Base-by-base conservation (phyloP, 2,888 invertebrate species). In the Tanaodytes sp. region DNA sequence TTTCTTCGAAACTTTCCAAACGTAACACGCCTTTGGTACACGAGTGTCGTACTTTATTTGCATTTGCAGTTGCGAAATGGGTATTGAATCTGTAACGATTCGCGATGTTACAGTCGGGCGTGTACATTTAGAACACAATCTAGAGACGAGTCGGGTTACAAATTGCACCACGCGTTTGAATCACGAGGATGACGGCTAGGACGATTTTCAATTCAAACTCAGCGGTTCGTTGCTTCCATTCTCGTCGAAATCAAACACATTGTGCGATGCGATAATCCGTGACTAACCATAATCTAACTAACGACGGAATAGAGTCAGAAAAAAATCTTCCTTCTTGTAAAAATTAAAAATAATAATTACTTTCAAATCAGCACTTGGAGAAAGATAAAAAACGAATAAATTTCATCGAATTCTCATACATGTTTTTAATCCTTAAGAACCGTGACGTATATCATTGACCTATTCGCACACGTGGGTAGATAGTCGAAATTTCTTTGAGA, bases 111-210 rank as follows among this genome's bases (percentile, higher is more conserved):
- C 43, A 51, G 45, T n/a, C 37, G 51, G 62, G 67, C 51, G 62
- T 61, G 55, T 48, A 61, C 55, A 45, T 57, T 67, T 62, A 46
- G 61, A 67, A 57, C 46, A 59, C 27, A 15, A 42, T 36, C 62
- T 18, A 46, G 52, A 36, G 62, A 62, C 45, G 57, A 62, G 49
- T 45, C 51, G 57, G 42, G 51, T 52, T 68, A 68, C 62, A 58
- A 63, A 68, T 68, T 68, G 68, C 68, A 68, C 58, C 68, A 68
- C 52, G 43, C 37, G 61, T 62, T 57, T 63, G 62, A 63, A 23
- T 62, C 52, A 46, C 18, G 20, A 36, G 31, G 57, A n/a, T 62
- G 57, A 62, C n/a, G 52, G 45, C 23, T 57, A 19, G 12, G 51
- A 58, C 51, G 57, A 40, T 62, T 67, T 61, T 51, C 40, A 59